These are phyloP conservation scores for Geophilus truncorum DNA, from an alignment of 2,888 invertebrate species.

Conservation along the genomic window DNA sequence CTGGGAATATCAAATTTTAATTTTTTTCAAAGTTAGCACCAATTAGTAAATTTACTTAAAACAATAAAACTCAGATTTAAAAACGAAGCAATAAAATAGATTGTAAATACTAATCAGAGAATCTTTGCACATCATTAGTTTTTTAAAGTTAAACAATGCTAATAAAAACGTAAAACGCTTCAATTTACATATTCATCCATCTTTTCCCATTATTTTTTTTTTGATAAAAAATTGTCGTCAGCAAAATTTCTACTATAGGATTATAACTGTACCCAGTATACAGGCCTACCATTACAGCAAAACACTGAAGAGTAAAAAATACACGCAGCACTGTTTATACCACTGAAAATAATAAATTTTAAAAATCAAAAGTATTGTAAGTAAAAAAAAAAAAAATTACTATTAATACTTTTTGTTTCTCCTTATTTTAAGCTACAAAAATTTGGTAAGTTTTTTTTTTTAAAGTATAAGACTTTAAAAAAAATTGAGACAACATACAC, in stretches of 20 bases:
- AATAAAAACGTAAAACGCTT: neutral
- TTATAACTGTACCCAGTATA: neutral
- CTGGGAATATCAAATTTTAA: neutral
- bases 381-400: conserved; percentile 2
- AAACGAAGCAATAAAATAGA: neutral
- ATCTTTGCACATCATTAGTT: neutral
- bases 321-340: conserved; percentile 9
- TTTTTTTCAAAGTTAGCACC: neutral
- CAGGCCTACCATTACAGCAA: neutral
- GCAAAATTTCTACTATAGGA: conserved; percentile 20
- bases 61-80: neutral
- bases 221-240: neutral
- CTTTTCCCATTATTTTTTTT: neutral
- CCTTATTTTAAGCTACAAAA: neutral
- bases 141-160: neutral
- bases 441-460: neutral
- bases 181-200: neutral
- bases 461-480: neutral
- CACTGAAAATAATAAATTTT: conserved; percentile 15
- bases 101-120: neutral
- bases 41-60: neutral
- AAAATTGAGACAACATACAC: conserved; percentile 12
- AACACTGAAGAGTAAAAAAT: conserved; percentile 21
- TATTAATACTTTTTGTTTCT: neutral
- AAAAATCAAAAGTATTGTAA: conserved; percentile 6